Base-by-base conservation (phyloP, 2,113 vertebrate species). In the Sclerurus mexicanus region DNA sequence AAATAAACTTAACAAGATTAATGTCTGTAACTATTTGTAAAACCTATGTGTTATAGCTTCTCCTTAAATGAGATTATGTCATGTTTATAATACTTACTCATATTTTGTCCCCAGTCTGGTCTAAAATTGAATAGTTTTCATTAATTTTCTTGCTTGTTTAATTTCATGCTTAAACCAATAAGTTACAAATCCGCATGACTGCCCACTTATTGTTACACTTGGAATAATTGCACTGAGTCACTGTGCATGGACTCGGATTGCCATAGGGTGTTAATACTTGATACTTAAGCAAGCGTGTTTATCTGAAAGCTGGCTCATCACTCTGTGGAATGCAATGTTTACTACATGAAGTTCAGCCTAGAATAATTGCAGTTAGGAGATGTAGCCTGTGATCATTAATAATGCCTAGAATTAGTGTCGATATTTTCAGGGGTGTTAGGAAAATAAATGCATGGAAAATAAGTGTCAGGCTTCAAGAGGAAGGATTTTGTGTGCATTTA, bases 1-100 rank as follows among this genome's bases (percentile, higher is more conserved):
- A 97, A 97, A 95, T 96, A 71, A 96, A 92, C 69, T 93, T 97
- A 97, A 97, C 84, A 93, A 97, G 94, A 97, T 97, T 97, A 97
- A 96, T 95, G 96, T 94, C 96, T 96, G 92, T 97, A 97, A 95
- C 97, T 97, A 96, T 97, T 97, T 96, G 90, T 96, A 96, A 96
- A 96, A 96, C 91, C 72, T 97, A 42, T 83, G 90, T 76, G 89
- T 93, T 95, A 85, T 64, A 90, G 69, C 58, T 83, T 81, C 76
- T 93, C 80, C 84, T 95, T 75, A 95, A 97, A 97, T 96, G 85
- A 94, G 94, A 97, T 97, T 97, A 96, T 97, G 92, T 78, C 86
- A 16, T 95, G 92, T 95, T 97, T 96, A 92, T 93, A 97, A 89
- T 95, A 89, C 77, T 91, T 94, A 56, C 73, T 90, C 40, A 62